Conservation (phyloP, 2,113 vertebrate species). For the Eupsittula cactorum region DNA sequence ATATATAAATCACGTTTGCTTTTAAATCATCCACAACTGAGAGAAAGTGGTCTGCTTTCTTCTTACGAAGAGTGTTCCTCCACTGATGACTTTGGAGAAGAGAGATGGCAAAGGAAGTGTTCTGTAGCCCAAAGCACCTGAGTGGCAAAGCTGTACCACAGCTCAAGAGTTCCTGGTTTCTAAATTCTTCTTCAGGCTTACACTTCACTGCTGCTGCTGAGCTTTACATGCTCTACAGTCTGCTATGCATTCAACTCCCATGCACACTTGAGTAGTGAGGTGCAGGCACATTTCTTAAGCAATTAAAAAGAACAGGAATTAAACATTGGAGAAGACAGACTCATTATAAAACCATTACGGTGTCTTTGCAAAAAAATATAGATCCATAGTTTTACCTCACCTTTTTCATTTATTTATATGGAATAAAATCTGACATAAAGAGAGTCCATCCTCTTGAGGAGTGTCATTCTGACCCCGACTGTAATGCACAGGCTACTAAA, state of each 20-base stretch:
- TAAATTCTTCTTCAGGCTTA: not conserved
- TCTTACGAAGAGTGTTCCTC: not conserved
- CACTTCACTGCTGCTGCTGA: not conserved
- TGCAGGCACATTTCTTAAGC: not conserved
- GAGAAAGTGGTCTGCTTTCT: not conserved
- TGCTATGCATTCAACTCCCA: not conserved
- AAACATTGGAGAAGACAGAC: not conserved
- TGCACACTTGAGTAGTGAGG: not conserved
- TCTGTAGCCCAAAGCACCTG: not conserved
- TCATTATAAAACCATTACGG: not conserved
- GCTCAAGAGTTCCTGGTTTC: not conserved
- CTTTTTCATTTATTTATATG: not conserved
- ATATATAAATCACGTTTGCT: not conserved
- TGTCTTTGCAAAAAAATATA: not conserved
- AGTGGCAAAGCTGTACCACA: not conserved
- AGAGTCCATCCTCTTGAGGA: not conserved
- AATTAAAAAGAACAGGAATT: not conserved
- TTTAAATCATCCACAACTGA: not conserved
- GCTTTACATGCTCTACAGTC: not conserved
- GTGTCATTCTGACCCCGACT: not conserved
- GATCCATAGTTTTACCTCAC: not conserved
- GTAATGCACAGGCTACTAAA: not conserved
- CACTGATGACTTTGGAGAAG: not conserved
- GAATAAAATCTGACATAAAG: not conserved
- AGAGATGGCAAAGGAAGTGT: not conserved